Conservation (phyloP, 2,113 vertebrate genomes). For the Sylvilagus bachmani region DNA sequence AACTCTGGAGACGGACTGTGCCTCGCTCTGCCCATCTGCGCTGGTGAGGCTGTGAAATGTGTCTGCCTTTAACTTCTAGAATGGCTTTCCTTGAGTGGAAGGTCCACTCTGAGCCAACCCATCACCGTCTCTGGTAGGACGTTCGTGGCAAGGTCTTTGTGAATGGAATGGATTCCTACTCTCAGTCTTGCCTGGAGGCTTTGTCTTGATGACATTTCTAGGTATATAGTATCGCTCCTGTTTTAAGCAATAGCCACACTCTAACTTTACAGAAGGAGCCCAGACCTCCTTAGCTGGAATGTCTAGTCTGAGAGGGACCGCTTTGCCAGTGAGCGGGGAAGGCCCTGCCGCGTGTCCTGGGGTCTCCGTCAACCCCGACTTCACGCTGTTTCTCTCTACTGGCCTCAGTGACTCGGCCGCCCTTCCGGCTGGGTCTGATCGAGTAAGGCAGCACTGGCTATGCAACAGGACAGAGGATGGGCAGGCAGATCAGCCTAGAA, state of each 20-base stretch:
- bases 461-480: background rate
- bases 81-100: background rate
- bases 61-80: background rate
- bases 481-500: background rate
- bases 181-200: background rate
- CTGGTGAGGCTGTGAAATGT: accelerated
- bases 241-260: background rate
- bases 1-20: background rate
- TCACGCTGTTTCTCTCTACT: accelerated
- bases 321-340: background rate
- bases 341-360: background rate
- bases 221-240: background rate
- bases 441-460: background rate
- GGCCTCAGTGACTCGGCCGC: background rate
- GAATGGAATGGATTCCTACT: background rate
- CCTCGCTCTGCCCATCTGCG: background rate
- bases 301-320: no score
- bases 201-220: background rate
- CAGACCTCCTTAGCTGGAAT: background rate
- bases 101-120: background rate
- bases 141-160: background rate
- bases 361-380: background rate
- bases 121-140: accelerated
- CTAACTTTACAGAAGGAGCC: background rate
- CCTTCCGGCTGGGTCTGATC: background rate